Conservation (phyloP, 2,113 vertebrate species). For the Mesitornis unicolor region DNA sequence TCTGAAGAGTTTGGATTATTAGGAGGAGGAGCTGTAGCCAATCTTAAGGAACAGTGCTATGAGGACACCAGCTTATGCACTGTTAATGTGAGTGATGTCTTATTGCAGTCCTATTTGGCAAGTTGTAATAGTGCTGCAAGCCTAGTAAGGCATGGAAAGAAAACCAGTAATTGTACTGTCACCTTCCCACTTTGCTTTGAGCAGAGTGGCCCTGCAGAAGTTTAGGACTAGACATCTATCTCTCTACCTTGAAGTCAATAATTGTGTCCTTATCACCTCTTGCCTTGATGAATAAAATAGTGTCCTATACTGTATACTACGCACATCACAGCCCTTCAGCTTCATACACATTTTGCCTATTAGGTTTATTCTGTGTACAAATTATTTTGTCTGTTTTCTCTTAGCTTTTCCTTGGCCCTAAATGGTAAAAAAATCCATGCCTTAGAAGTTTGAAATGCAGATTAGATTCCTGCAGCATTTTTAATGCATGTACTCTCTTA, state of each 20-base stretch:
- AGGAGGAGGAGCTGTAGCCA: not conserved
- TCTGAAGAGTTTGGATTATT: not conserved
- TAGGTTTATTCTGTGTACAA: not conserved
- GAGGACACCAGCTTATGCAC: not conserved
- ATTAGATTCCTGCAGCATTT: not conserved
- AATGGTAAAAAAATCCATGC: not conserved
- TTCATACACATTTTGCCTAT: not conserved
- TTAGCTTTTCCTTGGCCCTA: not conserved
- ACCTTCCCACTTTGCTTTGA: not conserved
- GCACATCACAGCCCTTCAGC: not conserved
- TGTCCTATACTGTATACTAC: too few species aligned
- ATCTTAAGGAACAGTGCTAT: not conserved
- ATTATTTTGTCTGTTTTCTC: not conserved
- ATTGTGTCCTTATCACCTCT: not conserved
- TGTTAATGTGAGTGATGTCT: not conserved
- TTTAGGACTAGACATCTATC: not conserved
- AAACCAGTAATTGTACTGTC: not conserved
- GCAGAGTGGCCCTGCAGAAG: not conserved
- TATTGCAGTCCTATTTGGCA: not conserved
- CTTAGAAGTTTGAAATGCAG: not conserved
- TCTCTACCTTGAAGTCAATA: not conserved
- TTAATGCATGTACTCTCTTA: not conserved
- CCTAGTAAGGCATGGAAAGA: not conserved
- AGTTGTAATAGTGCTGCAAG: not conserved
- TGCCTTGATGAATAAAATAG: not conserved